These are phyloP conservation scores for Lamellibrachia satsuma DNA, from an alignment of 2,888 invertebrate species.

Conservation along the genomic window DNA sequence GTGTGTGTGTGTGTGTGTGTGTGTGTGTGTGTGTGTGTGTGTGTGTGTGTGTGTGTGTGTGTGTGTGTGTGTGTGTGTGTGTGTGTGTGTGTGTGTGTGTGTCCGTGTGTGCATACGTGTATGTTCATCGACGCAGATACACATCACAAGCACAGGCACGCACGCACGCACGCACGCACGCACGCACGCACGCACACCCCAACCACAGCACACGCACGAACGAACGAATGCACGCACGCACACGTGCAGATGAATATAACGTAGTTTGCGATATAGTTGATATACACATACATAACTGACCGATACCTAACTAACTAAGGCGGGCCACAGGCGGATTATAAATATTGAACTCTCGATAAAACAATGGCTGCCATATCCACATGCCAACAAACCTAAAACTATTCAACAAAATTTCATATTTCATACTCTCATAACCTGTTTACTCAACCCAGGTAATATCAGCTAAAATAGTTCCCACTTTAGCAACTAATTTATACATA, in stretches of 20 bases:
- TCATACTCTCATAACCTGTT: no score
- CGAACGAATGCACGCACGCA: neutral
- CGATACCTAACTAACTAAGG: no score
- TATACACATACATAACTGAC: no score
- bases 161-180: neutral
- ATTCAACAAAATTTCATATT: no score
- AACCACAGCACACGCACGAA: neutral
- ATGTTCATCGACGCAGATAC: neutral
- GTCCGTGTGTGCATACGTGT: neutral
- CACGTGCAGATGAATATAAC: neutral
- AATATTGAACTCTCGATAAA: no score
- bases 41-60: neutral
- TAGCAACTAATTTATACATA: no score
- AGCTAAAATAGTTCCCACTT: no score
- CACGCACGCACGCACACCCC: neutral
- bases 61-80: conserved; percentile 1
- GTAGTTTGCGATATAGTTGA: no score
- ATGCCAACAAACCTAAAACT: no score
- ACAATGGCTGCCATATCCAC: no score
- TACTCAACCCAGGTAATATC: no score
- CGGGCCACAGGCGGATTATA: no score
- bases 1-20: conserved; percentile 23
- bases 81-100: neutral
- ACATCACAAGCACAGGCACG: neutral
- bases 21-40: conserved; percentile 21